These are phyloP conservation scores for Cuniculus paca DNA, from an alignment of 2,797 vertebrate species.

Conservation along the genomic window DNA sequence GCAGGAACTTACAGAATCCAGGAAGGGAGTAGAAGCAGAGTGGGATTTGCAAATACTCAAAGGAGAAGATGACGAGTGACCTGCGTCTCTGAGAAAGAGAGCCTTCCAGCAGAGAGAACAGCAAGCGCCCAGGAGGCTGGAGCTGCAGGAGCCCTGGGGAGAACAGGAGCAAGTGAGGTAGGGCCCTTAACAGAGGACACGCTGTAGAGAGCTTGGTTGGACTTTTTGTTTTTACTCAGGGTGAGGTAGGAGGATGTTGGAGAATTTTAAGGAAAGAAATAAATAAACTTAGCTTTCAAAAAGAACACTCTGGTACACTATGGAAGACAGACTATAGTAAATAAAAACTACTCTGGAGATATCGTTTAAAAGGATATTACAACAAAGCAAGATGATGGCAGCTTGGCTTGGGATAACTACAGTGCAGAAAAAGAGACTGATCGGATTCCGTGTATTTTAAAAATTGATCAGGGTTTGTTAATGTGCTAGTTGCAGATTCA, in stretches of 20 bases:
- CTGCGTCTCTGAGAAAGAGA: neutral
- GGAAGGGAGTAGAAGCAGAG: neutral
- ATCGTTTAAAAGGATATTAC: neutral
- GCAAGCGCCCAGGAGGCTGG: neutral
- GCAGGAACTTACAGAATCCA: neutral
- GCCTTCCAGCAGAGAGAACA: neutral
- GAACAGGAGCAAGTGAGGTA: neutral
- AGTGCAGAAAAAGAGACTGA: neutral
- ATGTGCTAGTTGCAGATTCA: neutral
- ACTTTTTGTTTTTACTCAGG: neutral
- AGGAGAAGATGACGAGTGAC: neutral
- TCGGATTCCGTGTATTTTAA: neutral
- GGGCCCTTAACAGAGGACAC: neutral
- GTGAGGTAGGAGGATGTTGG: neutral
- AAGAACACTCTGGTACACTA: neutral
- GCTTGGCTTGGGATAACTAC: neutral
- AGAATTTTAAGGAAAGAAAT: constrained; percentile 14
- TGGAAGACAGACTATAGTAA: neutral
- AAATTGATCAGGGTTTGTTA: neutral
- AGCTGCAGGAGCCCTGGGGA: neutral
- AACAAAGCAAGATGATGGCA: neutral
- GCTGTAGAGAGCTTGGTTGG: neutral
- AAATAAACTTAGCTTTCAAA: neutral
- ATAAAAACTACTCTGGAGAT: neutral
- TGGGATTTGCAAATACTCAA: neutral